Percentiles rank a stretch among this genome's conserved stretches.
These are phyloP conservation scores for Gymnocheta viridis DNA, from an alignment of 2,888 invertebrate genomes.

Conservation along the genomic window DNA sequence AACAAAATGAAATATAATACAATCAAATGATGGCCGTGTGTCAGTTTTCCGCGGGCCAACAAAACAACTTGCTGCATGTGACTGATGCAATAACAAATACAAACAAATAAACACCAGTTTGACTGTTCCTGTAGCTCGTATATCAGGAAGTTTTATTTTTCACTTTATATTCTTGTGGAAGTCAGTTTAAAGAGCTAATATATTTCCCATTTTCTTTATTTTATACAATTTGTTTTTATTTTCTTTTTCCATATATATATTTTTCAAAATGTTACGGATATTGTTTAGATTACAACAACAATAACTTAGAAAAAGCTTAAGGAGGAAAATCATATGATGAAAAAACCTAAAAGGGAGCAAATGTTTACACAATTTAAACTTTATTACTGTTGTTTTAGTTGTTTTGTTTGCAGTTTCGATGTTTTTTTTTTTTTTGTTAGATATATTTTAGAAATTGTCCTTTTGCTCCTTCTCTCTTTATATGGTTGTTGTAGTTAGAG, in stretches of 20 bases:
- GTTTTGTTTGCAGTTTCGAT: slow-evolving; percentile 34
- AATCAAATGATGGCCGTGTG: slow-evolving; percentile 3
- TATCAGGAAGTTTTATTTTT: neutral
- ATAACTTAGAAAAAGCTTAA: slow-evolving; percentile 51
- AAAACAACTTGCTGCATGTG: slow-evolving; percentile 39
- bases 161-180: neutral
- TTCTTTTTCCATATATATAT: neutral
- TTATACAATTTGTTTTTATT: slow-evolving; percentile 12
- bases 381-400: slow-evolving; percentile 71
- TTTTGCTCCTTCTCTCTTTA: slow-evolving; percentile 24
- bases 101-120: slow-evolving; percentile 6
- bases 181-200: slow-evolving; percentile 30
- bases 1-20: neutral
- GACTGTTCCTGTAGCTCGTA: neutral
- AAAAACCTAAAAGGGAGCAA: slow-evolving; percentile 47
- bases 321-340: slow-evolving; percentile 6
- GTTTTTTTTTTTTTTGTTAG: neutral
- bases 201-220: slow-evolving; percentile 43
- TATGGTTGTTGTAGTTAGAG: slow-evolving; percentile 10
- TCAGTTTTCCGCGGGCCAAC: slow-evolving; percentile 30
- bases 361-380: slow-evolving; percentile 74
- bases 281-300: slow-evolving; percentile 71
- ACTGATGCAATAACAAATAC: slow-evolving; percentile 20
- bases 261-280: slow-evolving; percentile 68
- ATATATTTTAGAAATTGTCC: slow-evolving; percentile 55